These are phyloP conservation scores for Cephonodes hylas DNA, from an alignment of 2,888 invertebrate genomes.

Conservation along the genomic window DNA sequence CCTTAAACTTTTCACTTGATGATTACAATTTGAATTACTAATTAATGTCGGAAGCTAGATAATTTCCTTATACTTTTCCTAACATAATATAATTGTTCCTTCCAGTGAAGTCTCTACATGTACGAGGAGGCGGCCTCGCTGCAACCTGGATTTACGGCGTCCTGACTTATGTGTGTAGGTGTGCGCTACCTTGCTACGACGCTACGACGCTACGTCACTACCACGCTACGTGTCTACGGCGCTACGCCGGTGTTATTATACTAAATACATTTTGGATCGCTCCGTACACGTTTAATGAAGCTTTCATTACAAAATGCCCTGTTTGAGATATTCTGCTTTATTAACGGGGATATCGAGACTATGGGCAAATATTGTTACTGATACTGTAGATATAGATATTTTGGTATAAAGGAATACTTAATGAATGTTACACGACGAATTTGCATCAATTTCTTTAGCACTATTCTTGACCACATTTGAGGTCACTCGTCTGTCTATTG, in stretches of 20 bases:
- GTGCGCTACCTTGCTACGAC: neutral
- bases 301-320: neutral
- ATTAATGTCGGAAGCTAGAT: too few species aligned
- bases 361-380: neutral
- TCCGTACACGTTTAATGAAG: neutral
- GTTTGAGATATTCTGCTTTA: neutral
- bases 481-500: too few species aligned
- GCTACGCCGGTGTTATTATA: neutral
- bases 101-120: neutral
- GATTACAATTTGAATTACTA: too few species aligned
- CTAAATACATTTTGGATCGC: neutral
- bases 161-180: slow-evolving; percentile 2
- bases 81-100: too few species aligned
- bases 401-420: too few species aligned
- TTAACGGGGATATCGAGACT: neutral
- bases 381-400: too few species aligned
- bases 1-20: too few species aligned
- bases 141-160: slow-evolving; percentile 12
- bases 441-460: too few species aligned
- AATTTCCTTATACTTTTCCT: too few species aligned
- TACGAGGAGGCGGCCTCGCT: neutral
- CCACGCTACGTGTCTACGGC: neutral
- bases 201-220: neutral
- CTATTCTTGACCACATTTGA: too few species aligned
- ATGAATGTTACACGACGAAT: too few species aligned